Base-by-base conservation (phyloP, 1,140 invertebrate genomes). In the Proctacanthus coquilletti region DNA sequence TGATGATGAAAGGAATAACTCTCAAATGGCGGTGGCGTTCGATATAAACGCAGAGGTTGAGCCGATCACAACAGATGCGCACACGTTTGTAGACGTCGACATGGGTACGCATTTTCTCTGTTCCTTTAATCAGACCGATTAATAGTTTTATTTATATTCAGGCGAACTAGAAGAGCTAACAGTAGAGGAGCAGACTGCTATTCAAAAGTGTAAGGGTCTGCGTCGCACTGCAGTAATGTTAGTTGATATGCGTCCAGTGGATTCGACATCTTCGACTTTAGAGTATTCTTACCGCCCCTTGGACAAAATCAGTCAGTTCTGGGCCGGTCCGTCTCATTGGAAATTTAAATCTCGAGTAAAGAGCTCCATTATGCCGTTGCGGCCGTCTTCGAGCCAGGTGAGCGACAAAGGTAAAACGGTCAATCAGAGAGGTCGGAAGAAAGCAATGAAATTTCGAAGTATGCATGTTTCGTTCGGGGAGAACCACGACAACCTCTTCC, bases 251-350 rank as follows among this genome's bases (percentile, higher is more conserved):
- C 47, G 55, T 3, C 57, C 57, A 1, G 46, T 53, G 1, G 56
- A 60, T 40, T 47, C 53, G 9, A 39, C 32, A 5, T 14, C 17
- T 20, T 47, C 51, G 6, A 53, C 49, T 18, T 38, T 60, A 10
- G 57, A 60, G 40, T 60, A 60, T 36, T 60, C 57, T 3, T 60
- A 60, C 34, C 43, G 57, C 2, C 57, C 56, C 3, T 46, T 60
- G 35, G 56, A 60, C 36, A 48, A 60, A 39, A 60, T 60, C 8
- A 53, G 50, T 18, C 53, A 56, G 33, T 60, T 60, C 29, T 60
- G 57, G 57, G 57, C 57, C 2, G 57, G 57, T 3, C 57, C 57
- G 10, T 58, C 57, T 2, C 51, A 60, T 38, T 60, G 57, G 57
- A 60, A 60, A 43, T 60, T 60, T 15, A 53, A 52, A 31, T n/a